A percentile compares a stretch with the other conserved stretches of the same genome.
phyloP scores from a whole-genome alignment of 2,888 invertebrate species.

The Melitaea athalia region DNA sequence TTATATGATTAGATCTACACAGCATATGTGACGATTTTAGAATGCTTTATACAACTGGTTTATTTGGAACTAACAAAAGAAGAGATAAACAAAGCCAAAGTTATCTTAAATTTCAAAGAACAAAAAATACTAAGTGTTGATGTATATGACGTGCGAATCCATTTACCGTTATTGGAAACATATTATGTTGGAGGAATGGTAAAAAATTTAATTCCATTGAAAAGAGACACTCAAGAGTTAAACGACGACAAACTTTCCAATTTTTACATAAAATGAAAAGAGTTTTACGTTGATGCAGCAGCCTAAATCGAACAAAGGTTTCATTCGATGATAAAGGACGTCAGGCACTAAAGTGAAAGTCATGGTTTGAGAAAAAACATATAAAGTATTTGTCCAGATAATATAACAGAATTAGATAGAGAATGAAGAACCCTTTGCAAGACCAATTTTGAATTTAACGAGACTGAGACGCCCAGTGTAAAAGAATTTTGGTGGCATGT shows the following conservation, averaged over 20 bases:
- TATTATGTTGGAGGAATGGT: constrained; percentile 7
- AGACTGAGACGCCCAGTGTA: no score
- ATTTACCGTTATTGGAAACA: constrained; percentile 7
- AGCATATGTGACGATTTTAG: not conserved
- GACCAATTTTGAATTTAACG: no score
- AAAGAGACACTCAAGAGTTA: not conserved
- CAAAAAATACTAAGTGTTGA: constrained; percentile 3
- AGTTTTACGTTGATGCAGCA: constrained; percentile 37
- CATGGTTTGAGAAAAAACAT: not conserved
- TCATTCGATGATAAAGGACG: constrained; percentile 34
- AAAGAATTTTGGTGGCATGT: no score
- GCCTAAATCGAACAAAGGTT: constrained; percentile 28
- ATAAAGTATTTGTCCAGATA: constrained; percentile 7
- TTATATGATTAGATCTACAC: not conserved
- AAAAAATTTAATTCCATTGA: not conserved
- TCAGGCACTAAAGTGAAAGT: constrained; percentile 12
- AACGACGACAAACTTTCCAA: constrained; percentile 14
- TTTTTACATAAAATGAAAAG: constrained; percentile 32
- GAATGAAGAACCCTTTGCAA: constrained; percentile 6
- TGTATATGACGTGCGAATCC: not conserved
- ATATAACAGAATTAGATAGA: constrained; percentile 19
- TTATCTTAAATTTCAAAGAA: not conserved
- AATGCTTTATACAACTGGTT: not conserved
- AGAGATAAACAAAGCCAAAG: not conserved
- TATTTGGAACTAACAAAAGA: not conserved